Base-by-base conservation (phyloP, 2,113 vertebrate species). In the Otolemur garnettii region DNA sequence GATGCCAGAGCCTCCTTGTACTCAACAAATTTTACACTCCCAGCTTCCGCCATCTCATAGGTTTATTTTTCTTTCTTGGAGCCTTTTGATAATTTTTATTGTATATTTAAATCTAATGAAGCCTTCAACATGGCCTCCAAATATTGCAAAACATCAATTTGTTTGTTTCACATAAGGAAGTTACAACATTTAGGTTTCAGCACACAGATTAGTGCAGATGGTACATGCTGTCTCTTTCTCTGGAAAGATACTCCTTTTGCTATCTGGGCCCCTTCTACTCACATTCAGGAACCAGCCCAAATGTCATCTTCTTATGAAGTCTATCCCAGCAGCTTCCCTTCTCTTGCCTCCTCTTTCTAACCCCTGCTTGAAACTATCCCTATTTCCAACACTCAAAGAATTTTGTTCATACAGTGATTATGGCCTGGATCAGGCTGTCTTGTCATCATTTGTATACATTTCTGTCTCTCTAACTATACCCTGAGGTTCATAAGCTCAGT, bases 91-190 rank as follows among this genome's bases (percentile, higher is more conserved):
- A 88, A 69, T 35, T 96, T 89, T 82, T 78, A 85, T 77, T 92
- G 59, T 87, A 68, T 91, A 82, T 94, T 96, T 91, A 95, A 94
- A 91, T 91, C 26, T 74, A 94, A 96, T 71, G 62, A 93, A 95
- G 62, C 4, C 35, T 92, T 74, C 30, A 64, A 28, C 74, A 83
- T 90, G 72, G n/a, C 50, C 87, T 97, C 35, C 93, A 87, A 88
- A 75, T 93, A 71, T 74, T 92, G 77, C 26, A 97, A 97, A 97
- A 85, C 38, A 89, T 71, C 35, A 55, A 8, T 72, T 94, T 92
- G 30, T 79, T 89, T 50, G 19, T 87, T 87, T 92, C 60, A 50
- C 19, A 55, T 85, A 66, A 78, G 69, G 15, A 26, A 96, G 13
- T 87, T 80, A 14, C 45, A 87, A 6, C 24, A 81, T 91, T 94